These are phyloP conservation scores for Chloropsis hardwickii DNA, from an alignment of 2,113 vertebrate genomes.

Conservation along the genomic window DNA sequence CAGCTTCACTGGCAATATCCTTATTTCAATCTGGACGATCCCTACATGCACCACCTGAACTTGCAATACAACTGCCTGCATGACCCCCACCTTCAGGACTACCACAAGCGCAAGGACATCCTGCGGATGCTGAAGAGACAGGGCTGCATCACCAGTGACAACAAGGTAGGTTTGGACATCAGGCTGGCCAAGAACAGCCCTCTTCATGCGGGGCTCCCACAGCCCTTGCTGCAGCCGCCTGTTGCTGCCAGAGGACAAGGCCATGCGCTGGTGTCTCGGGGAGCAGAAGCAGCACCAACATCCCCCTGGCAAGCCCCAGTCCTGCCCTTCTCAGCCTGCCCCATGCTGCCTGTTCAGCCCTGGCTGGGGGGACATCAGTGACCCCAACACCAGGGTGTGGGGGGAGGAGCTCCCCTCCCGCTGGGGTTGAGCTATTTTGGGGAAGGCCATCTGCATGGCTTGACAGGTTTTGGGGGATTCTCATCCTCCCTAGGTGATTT, in stretches of 20 bases:
- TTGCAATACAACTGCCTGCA: too few relatives aligned
- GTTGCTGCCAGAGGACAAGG: too few relatives aligned
- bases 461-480: background rate
- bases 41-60: background rate
- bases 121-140: too few relatives aligned
- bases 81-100: too few relatives aligned
- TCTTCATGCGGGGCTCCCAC: too few relatives aligned
- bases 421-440: accelerated
- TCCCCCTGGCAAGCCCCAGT: background rate
- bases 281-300: background rate
- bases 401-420: background rate
- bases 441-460: background rate
- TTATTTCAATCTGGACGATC: background rate
- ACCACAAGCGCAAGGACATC: too few relatives aligned
- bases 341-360: background rate
- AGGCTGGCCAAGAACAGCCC: too few relatives aligned
- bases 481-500: background rate
- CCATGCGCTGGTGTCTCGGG: too few relatives aligned
- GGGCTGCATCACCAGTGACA: too few relatives aligned
- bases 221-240: too few relatives aligned
- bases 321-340: background rate
- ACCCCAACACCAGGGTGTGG: accelerated
- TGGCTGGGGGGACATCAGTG: background rate
- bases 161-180: too few relatives aligned
- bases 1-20: background rate